Percentiles rank a stretch among this genome's conserved stretches.
Evolutionary conservation across 2,888 invertebrate species (phyloP).

Genomic region (Mylabris sibirica): DNA sequence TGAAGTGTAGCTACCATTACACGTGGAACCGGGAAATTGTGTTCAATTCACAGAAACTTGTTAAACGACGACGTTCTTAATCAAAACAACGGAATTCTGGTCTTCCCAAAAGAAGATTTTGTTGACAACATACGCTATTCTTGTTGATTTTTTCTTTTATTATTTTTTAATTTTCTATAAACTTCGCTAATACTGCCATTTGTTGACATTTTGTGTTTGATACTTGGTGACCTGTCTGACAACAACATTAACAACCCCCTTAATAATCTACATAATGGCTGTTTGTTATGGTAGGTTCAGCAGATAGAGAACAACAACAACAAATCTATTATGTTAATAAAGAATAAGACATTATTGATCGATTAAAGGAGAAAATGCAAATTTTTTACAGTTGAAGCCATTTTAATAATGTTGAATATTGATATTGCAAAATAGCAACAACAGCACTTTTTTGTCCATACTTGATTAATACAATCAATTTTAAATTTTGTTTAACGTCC

Average conservation of each 20-base stretch:
- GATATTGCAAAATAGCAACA: background rate
- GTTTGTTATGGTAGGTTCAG: slow-evolving; percentile 58
- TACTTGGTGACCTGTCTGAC: slow-evolving; percentile 41
- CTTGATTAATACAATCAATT: background rate
- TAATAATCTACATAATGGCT: slow-evolving; percentile 51
- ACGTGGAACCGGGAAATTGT: slow-evolving; percentile 93
- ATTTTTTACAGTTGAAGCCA: background rate
- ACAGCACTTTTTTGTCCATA: background rate
- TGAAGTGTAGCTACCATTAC: slow-evolving; percentile 84
- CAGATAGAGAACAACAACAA: background rate
- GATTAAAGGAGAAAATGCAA: background rate
- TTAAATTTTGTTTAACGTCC: slow-evolving; percentile 5
- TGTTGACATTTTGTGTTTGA: slow-evolving; percentile 45
- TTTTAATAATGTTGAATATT: background rate
- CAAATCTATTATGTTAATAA: background rate
- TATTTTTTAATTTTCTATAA: slow-evolving; percentile 8
- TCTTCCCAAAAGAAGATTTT: background rate
- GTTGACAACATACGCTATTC: slow-evolving; percentile 33
- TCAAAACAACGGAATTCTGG: background rate
- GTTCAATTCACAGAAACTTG: slow-evolving; percentile 90
- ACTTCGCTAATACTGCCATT: slow-evolving; percentile 21
- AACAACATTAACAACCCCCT: slow-evolving; percentile 4
- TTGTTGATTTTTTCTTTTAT: background rate
- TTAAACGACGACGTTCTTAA: slow-evolving; percentile 76
- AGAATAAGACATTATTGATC: background rate